These are phyloP conservation scores for Coilia nasus DNA, from an alignment of 2,797 vertebrate species.

Conservation along the genomic window DNA sequence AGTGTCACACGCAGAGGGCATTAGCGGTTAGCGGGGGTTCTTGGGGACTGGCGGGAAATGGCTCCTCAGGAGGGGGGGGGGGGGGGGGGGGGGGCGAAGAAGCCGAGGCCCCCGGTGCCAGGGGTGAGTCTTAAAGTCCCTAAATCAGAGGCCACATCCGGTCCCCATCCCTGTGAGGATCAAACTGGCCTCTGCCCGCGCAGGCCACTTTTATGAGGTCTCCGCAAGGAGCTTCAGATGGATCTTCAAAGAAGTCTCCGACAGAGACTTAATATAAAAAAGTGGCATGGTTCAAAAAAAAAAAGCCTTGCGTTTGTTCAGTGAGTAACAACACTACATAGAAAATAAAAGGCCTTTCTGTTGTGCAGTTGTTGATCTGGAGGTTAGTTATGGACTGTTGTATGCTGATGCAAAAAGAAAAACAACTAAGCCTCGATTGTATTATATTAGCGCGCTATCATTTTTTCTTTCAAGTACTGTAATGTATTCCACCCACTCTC, in stretches of 20 bases:
- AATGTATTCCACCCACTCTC: conserved; percentile 10
- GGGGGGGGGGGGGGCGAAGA: not conserved
- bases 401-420: not conserved
- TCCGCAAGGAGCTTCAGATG: not conserved
- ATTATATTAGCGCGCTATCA: not conserved
- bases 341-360: not conserved
- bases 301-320: not conserved
- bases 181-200: not conserved
- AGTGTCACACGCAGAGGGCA: conserved; percentile 32
- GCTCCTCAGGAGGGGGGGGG: not conserved
- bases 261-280: not conserved
- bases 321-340: not conserved
- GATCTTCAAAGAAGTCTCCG: not conserved
- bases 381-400: not conserved
- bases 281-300: not conserved
- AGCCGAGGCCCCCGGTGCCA: not conserved
- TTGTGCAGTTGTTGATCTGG: not conserved
- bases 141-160: conserved; percentile 9
- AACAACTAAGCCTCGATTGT: not conserved
- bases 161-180: not conserved
- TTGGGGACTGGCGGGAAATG: not conserved
- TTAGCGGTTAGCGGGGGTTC: conserved; percentile 35
- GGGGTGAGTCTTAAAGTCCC: conserved; percentile 6
- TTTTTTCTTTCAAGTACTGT: not conserved
- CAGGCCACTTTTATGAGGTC: not conserved